Percentiles rank a stretch among this genome's conserved stretches.
phyloP scores from a whole-genome alignment of 1,140 invertebrate species.

The Conopomorpha cramerella region DNA sequence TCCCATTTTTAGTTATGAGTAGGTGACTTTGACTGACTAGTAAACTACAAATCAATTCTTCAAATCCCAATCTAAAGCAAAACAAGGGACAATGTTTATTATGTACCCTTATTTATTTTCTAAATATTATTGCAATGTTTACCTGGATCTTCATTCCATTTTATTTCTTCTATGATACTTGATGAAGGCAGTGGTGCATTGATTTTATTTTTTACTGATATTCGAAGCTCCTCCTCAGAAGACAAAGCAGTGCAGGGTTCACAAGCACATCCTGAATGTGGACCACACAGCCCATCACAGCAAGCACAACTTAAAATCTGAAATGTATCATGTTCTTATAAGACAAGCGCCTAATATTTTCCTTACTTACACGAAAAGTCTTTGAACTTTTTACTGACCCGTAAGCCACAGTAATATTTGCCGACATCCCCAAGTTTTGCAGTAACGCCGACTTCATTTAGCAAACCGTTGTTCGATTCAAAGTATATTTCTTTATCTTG shows the following conservation, averaged over 20 bases:
- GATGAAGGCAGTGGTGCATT: constrained; percentile 57
- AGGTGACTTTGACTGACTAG: no score
- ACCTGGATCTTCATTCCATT: constrained; percentile 84
- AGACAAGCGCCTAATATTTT: no score
- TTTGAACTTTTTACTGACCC: constrained; percentile 59
- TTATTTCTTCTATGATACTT: constrained; percentile 70
- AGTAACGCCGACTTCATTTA: constrained; percentile 77
- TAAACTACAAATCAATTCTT: no score
- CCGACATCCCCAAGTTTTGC: constrained; percentile 80
- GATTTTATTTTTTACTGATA: constrained; percentile 49
- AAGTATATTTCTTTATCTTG: constrained; percentile 82
- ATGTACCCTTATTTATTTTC: no score
- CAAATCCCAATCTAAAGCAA: no score
- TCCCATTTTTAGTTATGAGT: no score
- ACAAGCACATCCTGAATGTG: constrained; percentile 84
- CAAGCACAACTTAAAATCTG: constrained; percentile 77
- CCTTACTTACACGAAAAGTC: no score
- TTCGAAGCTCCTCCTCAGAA: constrained; percentile 67
- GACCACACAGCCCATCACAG: constrained; percentile 85
- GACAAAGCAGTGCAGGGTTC: constrained; percentile 77
- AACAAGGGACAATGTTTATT: no score
- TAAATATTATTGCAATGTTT: no score
- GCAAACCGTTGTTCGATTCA: constrained; percentile 69
- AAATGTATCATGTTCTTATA: constrained; percentile 9
- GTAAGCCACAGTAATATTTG: constrained; percentile 83